A percentile compares a stretch with the other conserved stretches of the same genome.
phyloP scores from a whole-genome alignment of 2,888 invertebrate species.

The Marasmarcha lunaedactyla region DNA sequence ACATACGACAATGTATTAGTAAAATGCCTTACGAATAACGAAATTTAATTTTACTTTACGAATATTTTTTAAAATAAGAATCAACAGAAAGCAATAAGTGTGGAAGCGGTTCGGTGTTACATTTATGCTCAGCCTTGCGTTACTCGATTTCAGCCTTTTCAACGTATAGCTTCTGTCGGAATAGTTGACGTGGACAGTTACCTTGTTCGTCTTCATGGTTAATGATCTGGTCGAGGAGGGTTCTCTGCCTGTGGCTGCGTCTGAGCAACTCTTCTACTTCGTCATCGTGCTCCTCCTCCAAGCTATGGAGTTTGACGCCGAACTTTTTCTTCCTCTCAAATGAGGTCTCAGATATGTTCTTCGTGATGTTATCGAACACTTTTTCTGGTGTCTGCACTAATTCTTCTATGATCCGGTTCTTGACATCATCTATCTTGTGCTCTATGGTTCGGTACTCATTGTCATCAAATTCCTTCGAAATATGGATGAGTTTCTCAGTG shows the following conservation, averaged over 20 bases:
- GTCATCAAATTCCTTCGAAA: constrained; percentile 55
- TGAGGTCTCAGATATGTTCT: constrained; percentile 45
- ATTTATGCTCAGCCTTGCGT: constrained; percentile 55
- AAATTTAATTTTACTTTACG: not conserved
- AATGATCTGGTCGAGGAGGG: constrained; percentile 77
- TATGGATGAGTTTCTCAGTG: constrained; percentile 56
- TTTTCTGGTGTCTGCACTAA: constrained; percentile 44
- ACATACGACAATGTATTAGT: constrained; percentile 64
- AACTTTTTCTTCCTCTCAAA: constrained; percentile 44
- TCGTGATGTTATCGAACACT: constrained; percentile 45
- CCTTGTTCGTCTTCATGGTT: constrained; percentile 72
- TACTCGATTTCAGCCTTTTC: constrained; percentile 36
- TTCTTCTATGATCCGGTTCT: constrained; percentile 55
- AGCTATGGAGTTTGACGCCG: constrained; percentile 33
- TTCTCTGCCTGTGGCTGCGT: constrained; percentile 76
- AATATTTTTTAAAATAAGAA: not conserved
- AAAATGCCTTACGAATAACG: constrained; percentile 19
- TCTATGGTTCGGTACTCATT: constrained; percentile 39
- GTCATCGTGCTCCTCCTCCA: constrained; percentile 69
- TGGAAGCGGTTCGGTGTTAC: constrained; percentile 12
- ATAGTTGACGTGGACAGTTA: constrained; percentile 24
- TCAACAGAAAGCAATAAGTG: not conserved
- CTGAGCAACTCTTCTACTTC: constrained; percentile 74
- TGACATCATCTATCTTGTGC: constrained; percentile 43
- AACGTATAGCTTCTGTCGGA: constrained; percentile 21